Percentiles rank a stretch among this genome's conserved stretches.
Evolutionary conservation across 1,140 invertebrate genomes (phyloP).

Genomic region (Heliconius hewitsoni): DNA sequence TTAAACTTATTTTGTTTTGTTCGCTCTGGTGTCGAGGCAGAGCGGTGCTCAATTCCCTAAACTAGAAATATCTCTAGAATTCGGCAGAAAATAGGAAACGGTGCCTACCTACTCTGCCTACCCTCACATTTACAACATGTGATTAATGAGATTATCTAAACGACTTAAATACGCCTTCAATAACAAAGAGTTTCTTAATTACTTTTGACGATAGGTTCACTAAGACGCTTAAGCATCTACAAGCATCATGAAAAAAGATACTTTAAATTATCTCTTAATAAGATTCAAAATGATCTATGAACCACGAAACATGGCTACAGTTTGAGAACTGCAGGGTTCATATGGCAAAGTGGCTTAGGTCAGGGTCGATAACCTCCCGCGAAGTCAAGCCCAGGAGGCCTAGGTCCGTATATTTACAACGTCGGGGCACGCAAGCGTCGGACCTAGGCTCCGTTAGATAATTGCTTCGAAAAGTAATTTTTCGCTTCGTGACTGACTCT

Average conservation of each 20-base stretch:
- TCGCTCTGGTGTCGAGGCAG: no score
- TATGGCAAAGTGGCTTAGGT: constrained; percentile 67
- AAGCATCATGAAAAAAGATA: not conserved
- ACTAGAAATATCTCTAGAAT: no score
- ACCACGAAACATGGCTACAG: not conserved
- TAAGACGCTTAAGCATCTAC: constrained; percentile 17
- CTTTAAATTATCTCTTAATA: not conserved
- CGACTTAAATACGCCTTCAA: constrained; percentile 39
- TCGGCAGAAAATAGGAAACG: no score
- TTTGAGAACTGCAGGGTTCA: constrained; percentile 46
- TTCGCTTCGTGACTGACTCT: constrained; percentile 35
- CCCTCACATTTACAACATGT: not conserved
- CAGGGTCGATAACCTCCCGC: constrained; percentile 61
- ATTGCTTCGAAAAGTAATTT: constrained; percentile 36
- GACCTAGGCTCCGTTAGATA: constrained; percentile 44
- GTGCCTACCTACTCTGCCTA: no score
- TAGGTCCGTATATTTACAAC: constrained; percentile 37
- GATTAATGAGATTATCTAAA: constrained; percentile 26
- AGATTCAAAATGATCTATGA: not conserved
- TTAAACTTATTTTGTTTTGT: no score
- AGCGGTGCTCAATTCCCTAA: no score
- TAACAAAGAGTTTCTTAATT: constrained; percentile 59
- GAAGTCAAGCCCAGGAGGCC: constrained; percentile 29
- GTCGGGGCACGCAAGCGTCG: constrained; percentile 37
- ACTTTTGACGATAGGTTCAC: constrained; percentile 47